Percentiles rank a stretch among this genome's conserved stretches.
These are phyloP conservation scores for Recurvirostra avosetta DNA, from an alignment of 2,113 vertebrate species.

Conservation along the genomic window DNA sequence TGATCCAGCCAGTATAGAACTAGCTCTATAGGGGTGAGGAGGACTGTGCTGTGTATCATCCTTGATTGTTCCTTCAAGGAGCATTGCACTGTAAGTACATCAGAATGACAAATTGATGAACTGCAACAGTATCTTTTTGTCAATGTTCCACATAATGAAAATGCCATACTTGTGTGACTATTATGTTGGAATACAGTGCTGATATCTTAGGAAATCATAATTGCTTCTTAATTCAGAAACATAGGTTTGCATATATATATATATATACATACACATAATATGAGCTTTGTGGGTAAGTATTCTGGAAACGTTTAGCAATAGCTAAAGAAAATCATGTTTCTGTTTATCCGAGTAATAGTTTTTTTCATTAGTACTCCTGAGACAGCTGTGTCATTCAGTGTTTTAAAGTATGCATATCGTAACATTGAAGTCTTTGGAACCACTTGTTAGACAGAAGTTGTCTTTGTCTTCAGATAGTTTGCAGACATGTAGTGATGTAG, in stretches of 20 bases:
- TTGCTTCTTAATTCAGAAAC: conserved; percentile 74
- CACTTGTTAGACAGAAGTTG: conserved; percentile 68
- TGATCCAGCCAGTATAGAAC: conserved; percentile 89
- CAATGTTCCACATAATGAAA: conserved; percentile 83
- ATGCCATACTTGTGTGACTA: conserved; percentile 80
- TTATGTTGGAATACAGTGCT: conserved; percentile 86
- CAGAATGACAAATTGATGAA: conserved; percentile 84
- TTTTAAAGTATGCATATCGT: conserved; percentile 71
- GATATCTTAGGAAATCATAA: conserved; percentile 73
- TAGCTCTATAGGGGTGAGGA: conserved; percentile 91
- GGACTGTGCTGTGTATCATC: conserved; percentile 91
- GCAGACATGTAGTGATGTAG: conserved; percentile 61
- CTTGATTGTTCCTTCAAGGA: conserved; percentile 93
- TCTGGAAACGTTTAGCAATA: conserved; percentile 72
- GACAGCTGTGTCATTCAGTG: conserved; percentile 62
- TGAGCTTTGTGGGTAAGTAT: conserved; percentile 84
- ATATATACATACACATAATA: conserved; percentile 36
- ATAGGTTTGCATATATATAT: conserved; percentile 72
- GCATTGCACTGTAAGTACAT: conserved; percentile 99
- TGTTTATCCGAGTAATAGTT: conserved; percentile 68
- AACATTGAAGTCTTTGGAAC: conserved; percentile 69
- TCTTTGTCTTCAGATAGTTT: conserved; percentile 67
- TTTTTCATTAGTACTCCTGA: conserved; percentile 65
- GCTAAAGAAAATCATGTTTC: conserved; percentile 73
- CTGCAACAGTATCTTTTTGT: conserved; percentile 85